Base-by-base conservation (phyloP, 2,113 vertebrate species). In the Ibidorhyncha struthersii region DNA sequence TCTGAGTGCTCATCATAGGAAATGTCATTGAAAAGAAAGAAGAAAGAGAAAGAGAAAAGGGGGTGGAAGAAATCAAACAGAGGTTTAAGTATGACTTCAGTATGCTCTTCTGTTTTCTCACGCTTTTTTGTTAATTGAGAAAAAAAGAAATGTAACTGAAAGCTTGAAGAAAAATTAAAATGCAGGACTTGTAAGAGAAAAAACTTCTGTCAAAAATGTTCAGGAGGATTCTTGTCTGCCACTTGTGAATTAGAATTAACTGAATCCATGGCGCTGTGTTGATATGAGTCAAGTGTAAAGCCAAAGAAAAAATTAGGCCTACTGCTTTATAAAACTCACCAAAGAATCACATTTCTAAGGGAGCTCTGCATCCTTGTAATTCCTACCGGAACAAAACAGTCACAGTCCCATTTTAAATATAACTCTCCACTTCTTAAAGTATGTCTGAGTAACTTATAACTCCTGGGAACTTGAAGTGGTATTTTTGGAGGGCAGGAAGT, bases 21-120 rank as follows among this genome's bases (percentile, higher is more conserved):
- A 96, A 97, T 94, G 96, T 95, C 98, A 97, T 15, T 89, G 96
- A 92, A 95, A 97, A 87, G 72, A 89, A 82, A 83, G 74, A 89
- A 89, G 72, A 96, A 91, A 55, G 45, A 76, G 30, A 41, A 56
- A 86, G 66, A 74, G 47, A 74, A 82, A 81, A 86, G 45, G 30
- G 52, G 18, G 22, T 79, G 65, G 61, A 47, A 81, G 63, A 95
- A 94, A 92, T 85, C 71, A 86, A 71, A 93, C 65, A 86, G 88
- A 82, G 58, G 72, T 93, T 96, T 95, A 70, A 43, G 27, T 59
- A 49, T 69, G 63, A 82, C 77, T 97, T 94, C 72, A 95, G 96
- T 86, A 93, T 62, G 56, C 36, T 92, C 14, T 69, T 85, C 72
- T 93, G 47, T 74, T 95, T 95, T 94, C 89, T 92, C 49, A 80